Evolutionary conservation across 2,113 vertebrate genomes (phyloP).

Genomic region (Chaetops frenatus): DNA sequence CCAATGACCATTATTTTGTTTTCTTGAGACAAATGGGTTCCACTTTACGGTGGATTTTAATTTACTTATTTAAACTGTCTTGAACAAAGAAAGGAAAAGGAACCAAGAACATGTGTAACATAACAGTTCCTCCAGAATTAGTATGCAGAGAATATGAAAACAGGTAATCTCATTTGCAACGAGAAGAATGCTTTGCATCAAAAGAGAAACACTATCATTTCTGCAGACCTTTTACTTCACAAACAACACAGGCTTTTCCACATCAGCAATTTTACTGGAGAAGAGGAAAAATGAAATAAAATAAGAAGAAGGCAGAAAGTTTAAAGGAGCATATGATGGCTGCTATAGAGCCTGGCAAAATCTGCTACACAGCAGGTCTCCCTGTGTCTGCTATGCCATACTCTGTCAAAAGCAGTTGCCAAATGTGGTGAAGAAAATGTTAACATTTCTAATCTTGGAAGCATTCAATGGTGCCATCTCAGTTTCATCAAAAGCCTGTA

Average conservation of each 20-base stretch:
- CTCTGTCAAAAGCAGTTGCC: constrained; percentile 9
- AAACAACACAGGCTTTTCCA: neutral
- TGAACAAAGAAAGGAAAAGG: neutral
- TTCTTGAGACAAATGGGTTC: neutral
- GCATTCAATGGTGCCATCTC: neutral
- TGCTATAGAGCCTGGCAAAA: constrained; percentile 18
- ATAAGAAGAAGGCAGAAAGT: neutral
- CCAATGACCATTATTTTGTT: neutral
- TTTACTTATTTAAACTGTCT: neutral
- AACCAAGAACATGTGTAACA: neutral
- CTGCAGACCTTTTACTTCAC: constrained; percentile 8
- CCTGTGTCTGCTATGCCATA: neutral
- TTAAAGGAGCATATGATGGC: neutral
- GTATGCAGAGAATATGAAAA: constrained; percentile 1
- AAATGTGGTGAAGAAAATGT: constrained; percentile 7
- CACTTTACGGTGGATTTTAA: neutral
- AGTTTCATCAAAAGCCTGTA: constrained; percentile 9
- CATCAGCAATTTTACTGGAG: neutral
- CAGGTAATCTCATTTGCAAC: constrained; percentile 2
- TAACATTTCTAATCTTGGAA: constrained; percentile 50
- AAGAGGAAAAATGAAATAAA: neutral
- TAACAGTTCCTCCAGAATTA: constrained; percentile 3
- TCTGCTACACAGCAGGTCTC: constrained; percentile 17
- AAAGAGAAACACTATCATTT: constrained; percentile 30
- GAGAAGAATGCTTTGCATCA: neutral